Conservation (phyloP, 2,888 invertebrate genomes). For the Eurytoma adleriae region DNA sequence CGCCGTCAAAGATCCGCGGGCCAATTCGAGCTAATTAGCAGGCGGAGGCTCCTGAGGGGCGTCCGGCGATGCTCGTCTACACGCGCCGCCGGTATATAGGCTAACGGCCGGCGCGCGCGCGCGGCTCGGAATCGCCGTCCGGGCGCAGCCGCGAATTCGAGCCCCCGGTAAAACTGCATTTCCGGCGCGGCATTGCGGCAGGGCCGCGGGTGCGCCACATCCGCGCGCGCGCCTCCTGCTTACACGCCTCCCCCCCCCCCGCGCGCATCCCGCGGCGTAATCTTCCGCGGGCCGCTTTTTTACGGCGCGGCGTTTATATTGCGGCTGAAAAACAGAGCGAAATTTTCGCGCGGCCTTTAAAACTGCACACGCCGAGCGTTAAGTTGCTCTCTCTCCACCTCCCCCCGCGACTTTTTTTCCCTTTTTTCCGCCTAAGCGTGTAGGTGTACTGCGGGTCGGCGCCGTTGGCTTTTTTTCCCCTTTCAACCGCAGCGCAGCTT, state of each 20-base stretch:
- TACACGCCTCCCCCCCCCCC: not conserved
- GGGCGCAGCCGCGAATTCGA: slow-evolving; percentile 46
- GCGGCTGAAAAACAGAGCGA: not conserved
- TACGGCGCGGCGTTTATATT: slow-evolving; percentile 3
- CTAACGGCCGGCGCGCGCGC: no score
- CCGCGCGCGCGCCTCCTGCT: not conserved
- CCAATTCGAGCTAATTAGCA: no score
- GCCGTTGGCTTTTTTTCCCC: not conserved
- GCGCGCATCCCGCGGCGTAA: slow-evolving; percentile 17
- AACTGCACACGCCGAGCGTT: slow-evolving; percentile 21
- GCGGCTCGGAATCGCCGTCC: no score
- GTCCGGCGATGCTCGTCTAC: no score
- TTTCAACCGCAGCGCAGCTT: not conserved
- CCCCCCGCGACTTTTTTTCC: not conserved
- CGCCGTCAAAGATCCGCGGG: no score
- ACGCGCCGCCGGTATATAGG: no score
- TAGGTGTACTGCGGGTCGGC: not conserved
- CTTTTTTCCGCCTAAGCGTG: not conserved
- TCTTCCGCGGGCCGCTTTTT: slow-evolving; percentile 33
- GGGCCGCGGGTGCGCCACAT: slow-evolving; percentile 30
- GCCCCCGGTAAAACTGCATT: slow-evolving; percentile 63
- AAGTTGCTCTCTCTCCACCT: not conserved
- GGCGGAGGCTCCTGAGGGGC: no score
- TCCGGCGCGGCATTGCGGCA: slow-evolving; percentile 40
- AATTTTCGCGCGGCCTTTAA: slow-evolving; percentile 30